phyloP scores from a whole-genome alignment of 92 coral and sea anemone genomes.

The Micromussa lordhowensis region DNA sequence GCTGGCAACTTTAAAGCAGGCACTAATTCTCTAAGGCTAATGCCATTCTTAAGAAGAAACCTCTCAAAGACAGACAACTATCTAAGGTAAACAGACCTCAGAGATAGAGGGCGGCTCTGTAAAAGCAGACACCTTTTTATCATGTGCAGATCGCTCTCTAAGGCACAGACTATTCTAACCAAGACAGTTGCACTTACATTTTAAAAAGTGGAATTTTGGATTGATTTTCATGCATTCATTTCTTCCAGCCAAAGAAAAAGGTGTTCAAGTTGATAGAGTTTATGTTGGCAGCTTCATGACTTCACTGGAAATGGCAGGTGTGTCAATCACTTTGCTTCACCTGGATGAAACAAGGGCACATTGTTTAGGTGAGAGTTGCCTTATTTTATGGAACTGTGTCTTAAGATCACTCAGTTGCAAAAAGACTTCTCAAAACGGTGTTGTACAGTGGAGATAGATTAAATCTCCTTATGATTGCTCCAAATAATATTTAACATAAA shows the following conservation, averaged over 20 bases:
- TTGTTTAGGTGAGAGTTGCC: conserved; percentile 73
- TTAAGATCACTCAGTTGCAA: not conserved
- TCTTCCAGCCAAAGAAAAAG: conserved; percentile 67
- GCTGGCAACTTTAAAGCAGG: not conserved
- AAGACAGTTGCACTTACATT: not conserved
- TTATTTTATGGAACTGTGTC: not conserved
- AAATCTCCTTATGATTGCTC: no score
- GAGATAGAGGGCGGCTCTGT: no score
- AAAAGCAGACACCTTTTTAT: no score
- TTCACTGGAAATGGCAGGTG: conserved; percentile 97
- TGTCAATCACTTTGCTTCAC: conserved; percentile 88
- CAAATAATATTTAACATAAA: no score
- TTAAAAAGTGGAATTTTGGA: no score
- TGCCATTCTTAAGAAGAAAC: not conserved
- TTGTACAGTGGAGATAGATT: no score
- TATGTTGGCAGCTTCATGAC: conserved; percentile 93
- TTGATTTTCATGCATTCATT: not conserved
- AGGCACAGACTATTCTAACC: not conserved
- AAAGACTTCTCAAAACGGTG: not conserved
- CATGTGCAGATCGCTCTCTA: not conserved
- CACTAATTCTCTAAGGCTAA: not conserved
- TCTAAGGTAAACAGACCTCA: not conserved
- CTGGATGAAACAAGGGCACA: conserved; percentile 77
- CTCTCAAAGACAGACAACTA: not conserved
- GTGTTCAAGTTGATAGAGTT: conserved; percentile 83